phyloP scores from a whole-genome alignment of 2,113 vertebrate genomes.

The Casuarius casuarius region DNA sequence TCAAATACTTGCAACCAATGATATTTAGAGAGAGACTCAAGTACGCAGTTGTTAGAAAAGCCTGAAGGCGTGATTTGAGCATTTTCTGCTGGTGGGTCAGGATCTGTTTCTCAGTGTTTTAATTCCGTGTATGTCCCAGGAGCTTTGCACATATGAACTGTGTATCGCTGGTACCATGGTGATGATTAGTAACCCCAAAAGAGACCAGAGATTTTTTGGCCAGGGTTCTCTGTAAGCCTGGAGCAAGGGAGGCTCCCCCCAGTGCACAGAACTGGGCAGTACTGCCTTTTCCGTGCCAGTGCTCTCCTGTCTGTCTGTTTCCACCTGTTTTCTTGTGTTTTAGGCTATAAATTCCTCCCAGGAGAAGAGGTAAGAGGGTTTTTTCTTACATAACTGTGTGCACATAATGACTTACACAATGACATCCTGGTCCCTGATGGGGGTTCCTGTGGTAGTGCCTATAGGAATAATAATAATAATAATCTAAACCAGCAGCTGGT shows the following conservation, averaged over 20 bases:
- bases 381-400: neutral
- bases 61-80: neutral
- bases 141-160: neutral
- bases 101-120: neutral
- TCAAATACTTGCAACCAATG: neutral
- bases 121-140: neutral
- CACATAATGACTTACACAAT: neutral
- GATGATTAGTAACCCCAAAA: neutral
- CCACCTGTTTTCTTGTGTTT: neutral
- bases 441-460: neutral
- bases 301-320: neutral
- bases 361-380: neutral
- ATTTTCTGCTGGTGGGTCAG: constrained; percentile 10
- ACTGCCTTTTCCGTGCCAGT: neutral
- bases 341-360: neutral
- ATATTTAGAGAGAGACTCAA: neutral
- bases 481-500: neutral
- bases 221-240: rapidly evolving
- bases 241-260: neutral
- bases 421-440: neutral
- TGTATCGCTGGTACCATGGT: neutral
- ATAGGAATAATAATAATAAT: neutral
- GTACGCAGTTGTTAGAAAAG: neutral
- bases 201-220: neutral
- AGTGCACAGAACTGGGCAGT: neutral